Evolutionary conservation across 2,888 invertebrate genomes (phyloP).

Genomic region (Philonicus albiceps): DNA sequence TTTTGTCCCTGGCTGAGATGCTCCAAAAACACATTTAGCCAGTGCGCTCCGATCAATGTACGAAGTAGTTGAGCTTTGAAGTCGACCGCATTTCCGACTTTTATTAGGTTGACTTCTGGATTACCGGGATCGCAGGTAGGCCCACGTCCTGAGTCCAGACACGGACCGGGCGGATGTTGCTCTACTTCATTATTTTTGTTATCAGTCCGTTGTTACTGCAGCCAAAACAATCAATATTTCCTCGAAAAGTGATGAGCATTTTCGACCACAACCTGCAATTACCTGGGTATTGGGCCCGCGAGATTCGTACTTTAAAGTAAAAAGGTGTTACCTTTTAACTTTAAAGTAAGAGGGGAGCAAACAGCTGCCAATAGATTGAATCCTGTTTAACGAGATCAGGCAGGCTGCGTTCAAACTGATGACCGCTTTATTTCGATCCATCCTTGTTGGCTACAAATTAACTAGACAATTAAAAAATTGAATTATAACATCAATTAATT

Average conservation of each 20-base stretch:
- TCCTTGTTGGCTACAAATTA: not conserved
- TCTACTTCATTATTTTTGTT: conserved; percentile 23
- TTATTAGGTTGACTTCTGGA: not conserved
- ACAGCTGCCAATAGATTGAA: not conserved
- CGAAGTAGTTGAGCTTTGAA: conserved; percentile 38
- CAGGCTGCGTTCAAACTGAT: not conserved
- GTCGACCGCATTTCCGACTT: conserved; percentile 45
- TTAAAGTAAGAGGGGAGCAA: not conserved
- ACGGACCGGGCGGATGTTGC: not conserved
- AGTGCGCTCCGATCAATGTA: not conserved
- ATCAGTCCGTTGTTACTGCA: not conserved
- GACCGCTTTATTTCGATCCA: not conserved
- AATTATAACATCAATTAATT: not conserved
- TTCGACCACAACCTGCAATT: conserved; percentile 16
- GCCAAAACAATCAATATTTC: conserved; percentile 24
- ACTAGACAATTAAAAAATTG: not conserved
- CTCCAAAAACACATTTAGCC: conserved; percentile 39
- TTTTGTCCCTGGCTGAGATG: conserved; percentile 47
- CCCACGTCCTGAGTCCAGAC: not conserved
- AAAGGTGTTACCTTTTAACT: not conserved
- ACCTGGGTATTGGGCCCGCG: conserved; percentile 1
- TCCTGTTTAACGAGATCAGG: not conserved
- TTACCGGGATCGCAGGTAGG: not conserved
- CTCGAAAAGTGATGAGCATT: conserved; percentile 16
- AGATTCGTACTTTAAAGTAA: not conserved